A percentile compares a stretch with the other conserved stretches of the same genome.
Conservation (phyloP, 2,888 invertebrate genomes). For the Carterocephalus palaemon region DNA sequence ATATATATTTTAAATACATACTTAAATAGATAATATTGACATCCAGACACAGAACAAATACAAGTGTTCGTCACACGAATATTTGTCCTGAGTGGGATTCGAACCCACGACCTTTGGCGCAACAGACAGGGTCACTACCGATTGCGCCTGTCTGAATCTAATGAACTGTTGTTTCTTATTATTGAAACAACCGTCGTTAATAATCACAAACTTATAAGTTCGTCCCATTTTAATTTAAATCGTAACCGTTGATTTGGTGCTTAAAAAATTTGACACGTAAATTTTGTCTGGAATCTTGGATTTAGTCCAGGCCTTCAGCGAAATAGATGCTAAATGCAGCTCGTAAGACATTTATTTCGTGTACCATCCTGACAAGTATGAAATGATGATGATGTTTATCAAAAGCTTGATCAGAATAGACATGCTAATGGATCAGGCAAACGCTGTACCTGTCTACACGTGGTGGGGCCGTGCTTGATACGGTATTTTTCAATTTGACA, state of each 20-base stretch:
- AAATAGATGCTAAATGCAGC: conserved; percentile 37
- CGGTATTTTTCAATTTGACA: no score
- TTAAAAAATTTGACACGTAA: conserved; percentile 26
- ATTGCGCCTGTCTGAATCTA: conserved; percentile 6
- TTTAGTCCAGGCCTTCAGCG: conserved; percentile 42
- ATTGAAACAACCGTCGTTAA: conserved; percentile 6
- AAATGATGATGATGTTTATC: conserved; percentile 3
- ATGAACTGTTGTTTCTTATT: conserved; percentile 17
- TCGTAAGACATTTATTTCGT: conserved; percentile 27
- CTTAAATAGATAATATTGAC: no score
- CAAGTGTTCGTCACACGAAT: no score
- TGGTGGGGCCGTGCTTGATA: no score
- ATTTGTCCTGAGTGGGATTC: no score
- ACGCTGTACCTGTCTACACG: no score
- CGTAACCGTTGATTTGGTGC: conserved; percentile 4
- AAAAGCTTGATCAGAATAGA: background rate
- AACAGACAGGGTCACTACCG: conserved; percentile 8
- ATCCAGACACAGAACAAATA: no score
- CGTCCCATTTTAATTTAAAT: conserved; percentile 1
- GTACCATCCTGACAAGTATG: conserved; percentile 7
- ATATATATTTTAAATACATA: no score
- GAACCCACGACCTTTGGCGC: conserved; percentile 3
- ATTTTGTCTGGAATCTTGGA: conserved; percentile 45
- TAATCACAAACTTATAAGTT: conserved; percentile 9
- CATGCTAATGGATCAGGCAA: no score